These are phyloP conservation scores for Nibea coibor DNA, from an alignment of 2,113 vertebrate genomes.

Conservation along the genomic window DNA sequence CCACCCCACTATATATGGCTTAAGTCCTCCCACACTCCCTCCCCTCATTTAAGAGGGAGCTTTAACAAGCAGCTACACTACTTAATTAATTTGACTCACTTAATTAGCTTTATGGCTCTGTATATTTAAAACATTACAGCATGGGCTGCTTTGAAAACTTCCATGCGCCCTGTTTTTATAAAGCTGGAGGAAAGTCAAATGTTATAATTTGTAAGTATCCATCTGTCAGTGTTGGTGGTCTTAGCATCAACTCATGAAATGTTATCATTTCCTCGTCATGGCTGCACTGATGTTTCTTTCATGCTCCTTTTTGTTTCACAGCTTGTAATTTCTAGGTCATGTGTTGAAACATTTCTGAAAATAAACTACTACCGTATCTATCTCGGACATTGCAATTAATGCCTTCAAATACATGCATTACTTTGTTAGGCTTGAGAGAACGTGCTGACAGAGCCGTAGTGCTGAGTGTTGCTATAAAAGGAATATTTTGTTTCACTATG, in stretches of 20 bases:
- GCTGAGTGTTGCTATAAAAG: conserved; percentile 17
- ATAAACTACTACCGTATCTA: neutral
- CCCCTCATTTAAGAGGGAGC: conserved; percentile 26
- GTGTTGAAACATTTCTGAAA: conserved; percentile 16
- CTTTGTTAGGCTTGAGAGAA: conserved; percentile 49
- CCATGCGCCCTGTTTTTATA: neutral
- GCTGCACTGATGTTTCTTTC: neutral
- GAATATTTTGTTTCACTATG: conserved; percentile 48
- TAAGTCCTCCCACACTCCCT: neutral
- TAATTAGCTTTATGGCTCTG: conserved; percentile 68
- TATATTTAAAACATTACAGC: conserved; percentile 58
- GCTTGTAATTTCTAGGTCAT: conserved; percentile 17
- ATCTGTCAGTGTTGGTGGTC: neutral
- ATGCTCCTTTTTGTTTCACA: neutral
- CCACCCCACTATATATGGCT: conserved; percentile 1
- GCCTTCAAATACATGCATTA: conserved; percentile 35
- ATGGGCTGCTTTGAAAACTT: conserved; percentile 24
- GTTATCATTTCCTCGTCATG: neutral
- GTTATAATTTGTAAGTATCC: neutral
- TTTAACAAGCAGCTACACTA: conserved; percentile 54
- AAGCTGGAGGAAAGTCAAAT: neutral
- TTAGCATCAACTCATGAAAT: neutral
- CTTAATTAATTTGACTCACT: conserved; percentile 65
- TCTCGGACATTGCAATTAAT: conserved; percentile 9
- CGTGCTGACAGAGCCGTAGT: conserved; percentile 35